A percentile compares a stretch with the other conserved stretches of the same genome.
These are phyloP conservation scores for Kryptolebias ocellatus DNA, from an alignment of 2,797 vertebrate genomes.

Conservation along the genomic window DNA sequence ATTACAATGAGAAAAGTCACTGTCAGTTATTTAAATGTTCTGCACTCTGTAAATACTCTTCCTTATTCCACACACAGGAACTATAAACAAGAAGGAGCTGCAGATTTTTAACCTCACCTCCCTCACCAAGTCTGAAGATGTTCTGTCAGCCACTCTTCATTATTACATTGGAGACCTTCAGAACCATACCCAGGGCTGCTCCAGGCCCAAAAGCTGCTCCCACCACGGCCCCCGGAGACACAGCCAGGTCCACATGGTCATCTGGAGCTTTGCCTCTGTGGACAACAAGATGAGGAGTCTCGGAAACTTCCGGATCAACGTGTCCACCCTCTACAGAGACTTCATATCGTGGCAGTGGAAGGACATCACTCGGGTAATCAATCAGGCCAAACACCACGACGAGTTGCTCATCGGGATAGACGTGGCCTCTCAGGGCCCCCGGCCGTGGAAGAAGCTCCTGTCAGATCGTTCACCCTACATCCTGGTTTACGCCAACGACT, in stretches of 20 bases:
- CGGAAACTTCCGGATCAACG: slow-evolving; percentile 84
- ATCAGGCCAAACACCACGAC: slow-evolving; percentile 82
- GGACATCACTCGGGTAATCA: slow-evolving; percentile 89
- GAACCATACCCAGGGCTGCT: slow-evolving; percentile 61
- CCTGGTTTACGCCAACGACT: slow-evolving; percentile 94
- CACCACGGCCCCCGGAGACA: slow-evolving; percentile 66
- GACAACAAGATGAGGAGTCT: slow-evolving; percentile 82
- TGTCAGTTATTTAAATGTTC: neutral
- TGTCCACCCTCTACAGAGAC: slow-evolving; percentile 78
- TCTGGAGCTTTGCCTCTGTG: slow-evolving; percentile 84
- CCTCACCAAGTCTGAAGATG: slow-evolving; percentile 90
- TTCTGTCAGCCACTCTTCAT: slow-evolving; percentile 91
- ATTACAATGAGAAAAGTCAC: no score
- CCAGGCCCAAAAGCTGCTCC: slow-evolving; percentile 53
- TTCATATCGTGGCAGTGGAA: slow-evolving; percentile 90
- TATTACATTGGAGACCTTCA: slow-evolving; percentile 87
- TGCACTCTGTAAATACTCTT: slow-evolving; percentile 6
- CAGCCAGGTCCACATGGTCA: slow-evolving; percentile 81
- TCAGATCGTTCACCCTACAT: slow-evolving; percentile 88
- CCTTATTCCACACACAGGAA: slow-evolving; percentile 74
- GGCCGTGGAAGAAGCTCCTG: slow-evolving; percentile 75
- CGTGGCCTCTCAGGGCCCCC: slow-evolving; percentile 74
- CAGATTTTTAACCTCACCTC: slow-evolving; percentile 95
- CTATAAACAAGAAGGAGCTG: slow-evolving; percentile 78
- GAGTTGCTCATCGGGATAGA: slow-evolving; percentile 88